Evolutionary conservation across 2,888 invertebrate genomes (phyloP).

Genomic region (Drosophila nr. perissopoda): DNA sequence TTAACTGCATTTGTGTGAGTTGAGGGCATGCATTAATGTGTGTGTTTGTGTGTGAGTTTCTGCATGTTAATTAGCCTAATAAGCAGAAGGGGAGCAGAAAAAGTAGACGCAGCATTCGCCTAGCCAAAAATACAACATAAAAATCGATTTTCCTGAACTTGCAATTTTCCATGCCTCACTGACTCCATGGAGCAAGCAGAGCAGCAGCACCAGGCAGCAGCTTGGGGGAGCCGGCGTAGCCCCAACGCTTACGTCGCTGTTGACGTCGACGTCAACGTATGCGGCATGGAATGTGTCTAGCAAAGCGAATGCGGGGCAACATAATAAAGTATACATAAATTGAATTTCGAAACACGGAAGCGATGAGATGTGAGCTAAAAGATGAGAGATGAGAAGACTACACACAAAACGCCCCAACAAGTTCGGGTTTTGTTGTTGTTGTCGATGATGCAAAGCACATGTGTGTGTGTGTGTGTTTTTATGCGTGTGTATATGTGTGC

Average conservation of each 20-base stretch:
- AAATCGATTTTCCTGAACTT: slow-evolving; percentile 78
- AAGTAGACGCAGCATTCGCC: slow-evolving; percentile 32
- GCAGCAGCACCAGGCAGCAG: slow-evolving; percentile 21
- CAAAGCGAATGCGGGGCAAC: slow-evolving; percentile 54
- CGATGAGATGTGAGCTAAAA: slow-evolving; percentile 36
- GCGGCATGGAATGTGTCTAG: slow-evolving; percentile 47
- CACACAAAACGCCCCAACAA: slow-evolving; percentile 53
- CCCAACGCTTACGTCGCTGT: slow-evolving; percentile 24
- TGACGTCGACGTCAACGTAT: slow-evolving; percentile 26
- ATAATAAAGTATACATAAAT: slow-evolving; percentile 75
- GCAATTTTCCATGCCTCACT: slow-evolving; percentile 70
- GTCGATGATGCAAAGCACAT: slow-evolving; percentile 43
- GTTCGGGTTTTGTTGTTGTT: slow-evolving; percentile 27
- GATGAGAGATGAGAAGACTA: slow-evolving; percentile 35
- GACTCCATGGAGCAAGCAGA: slow-evolving; percentile 47
- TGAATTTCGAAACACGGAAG: slow-evolving; percentile 79
- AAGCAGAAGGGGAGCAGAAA: slow-evolving; percentile 2
- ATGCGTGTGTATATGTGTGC: slow-evolving; percentile 7
- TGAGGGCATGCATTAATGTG: not conserved
- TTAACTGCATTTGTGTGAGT: slow-evolving; percentile 17
- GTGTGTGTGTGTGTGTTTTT: slow-evolving; percentile 19
- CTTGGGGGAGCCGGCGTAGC: slow-evolving; percentile 57
- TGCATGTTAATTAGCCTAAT: slow-evolving; percentile 50
- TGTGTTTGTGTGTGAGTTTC: slow-evolving; percentile 9
- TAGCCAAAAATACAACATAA: slow-evolving; percentile 58